These are phyloP conservation scores for Leptopilina myrica DNA, from an alignment of 2,888 invertebrate genomes.

Conservation along the genomic window DNA sequence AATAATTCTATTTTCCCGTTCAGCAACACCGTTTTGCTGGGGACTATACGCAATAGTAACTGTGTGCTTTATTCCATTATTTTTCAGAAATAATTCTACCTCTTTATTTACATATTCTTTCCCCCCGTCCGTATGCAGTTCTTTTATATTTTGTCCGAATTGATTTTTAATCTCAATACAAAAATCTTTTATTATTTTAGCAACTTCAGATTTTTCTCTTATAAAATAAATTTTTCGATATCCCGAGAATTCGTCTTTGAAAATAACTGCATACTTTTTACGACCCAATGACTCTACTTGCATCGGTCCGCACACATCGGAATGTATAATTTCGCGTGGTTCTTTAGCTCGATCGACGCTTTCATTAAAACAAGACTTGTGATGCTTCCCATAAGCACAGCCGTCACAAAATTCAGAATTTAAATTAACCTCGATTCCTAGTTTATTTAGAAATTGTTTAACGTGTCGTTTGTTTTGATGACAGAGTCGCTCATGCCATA, in stretches of 20 bases:
- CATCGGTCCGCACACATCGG: conserved; percentile 23
- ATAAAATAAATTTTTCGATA: conserved; percentile 34
- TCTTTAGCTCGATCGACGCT: conserved; percentile 24
- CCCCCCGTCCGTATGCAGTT: conserved; percentile 25
- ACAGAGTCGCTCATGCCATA: conserved; percentile 43
- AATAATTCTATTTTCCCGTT: conserved; percentile 41
- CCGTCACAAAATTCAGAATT: not conserved
- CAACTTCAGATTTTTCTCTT: conserved; percentile 23
- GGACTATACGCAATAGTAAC: conserved; percentile 32
- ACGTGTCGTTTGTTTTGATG: conserved; percentile 45
- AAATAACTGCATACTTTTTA: conserved; percentile 38
- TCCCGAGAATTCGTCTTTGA: conserved; percentile 38
- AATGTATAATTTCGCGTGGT: conserved; percentile 19
- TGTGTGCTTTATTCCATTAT: conserved; percentile 31
- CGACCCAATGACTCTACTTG: conserved; percentile 17
- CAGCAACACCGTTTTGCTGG: conserved; percentile 40
- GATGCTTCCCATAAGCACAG: conserved; percentile 7
- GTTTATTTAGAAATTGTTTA: conserved; percentile 5
- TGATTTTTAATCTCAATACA: conserved; percentile 8
- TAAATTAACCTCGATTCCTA: not conserved
- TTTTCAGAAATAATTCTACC: not conserved
- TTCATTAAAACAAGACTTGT: conserved; percentile 14
- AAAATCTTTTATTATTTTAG: conserved; percentile 18
- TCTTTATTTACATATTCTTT: conserved; percentile 31
- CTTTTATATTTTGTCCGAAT: conserved; percentile 3